Base-by-base conservation (phyloP, 1,140 invertebrate species). In the Portunus trituberculatus region DNA sequence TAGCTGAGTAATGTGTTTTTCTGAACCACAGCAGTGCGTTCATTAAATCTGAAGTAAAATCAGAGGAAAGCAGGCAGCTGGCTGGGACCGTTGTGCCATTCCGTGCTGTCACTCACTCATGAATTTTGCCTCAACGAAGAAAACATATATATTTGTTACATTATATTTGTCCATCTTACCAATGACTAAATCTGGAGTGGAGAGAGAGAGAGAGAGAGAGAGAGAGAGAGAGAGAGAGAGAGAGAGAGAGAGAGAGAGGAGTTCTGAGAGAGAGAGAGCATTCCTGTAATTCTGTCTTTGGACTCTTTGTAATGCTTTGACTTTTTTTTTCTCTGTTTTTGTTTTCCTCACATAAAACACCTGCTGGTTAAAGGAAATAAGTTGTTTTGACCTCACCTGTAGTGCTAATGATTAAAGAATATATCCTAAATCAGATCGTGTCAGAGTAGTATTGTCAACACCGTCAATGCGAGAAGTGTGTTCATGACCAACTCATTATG, bases 221-320 rank as follows among this genome's bases (percentile, higher is more conserved):
- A 86, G 83, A 86, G 83, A 86, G 16, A 86, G 83, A 28, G 83
- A 86, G 16, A 86, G 83, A 86, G 83, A 28, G n/a, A n/a, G n/a
- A n/a, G 83, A 86, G 83, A 86, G 83, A 29, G 83, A 86, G 83
- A 86, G 83, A 86, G 83, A 86, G 82, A 84, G 82, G 31, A 29
- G 31, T 25, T 28, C n/a, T 28, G 83, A 86, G 83, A 86, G 83
- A 86, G 83, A 86, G 83, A 86, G 83, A 86, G 39, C 6, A 39
- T 39, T 6, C 39, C 39, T 39, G 39, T 39, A 39, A 39, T 6
- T 2, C 39, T 39, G 39, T 1, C 39, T 39, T 39, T 1, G 39
- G 39, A 6, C 39, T 3, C 20, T 82, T 82, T 1, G 76, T 4
- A 4, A 7, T 28, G 76, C 76, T 20, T 3, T 82, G 20, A 25